Conservation (phyloP, 2,888 invertebrate species). For the Diaperis boleti region DNA sequence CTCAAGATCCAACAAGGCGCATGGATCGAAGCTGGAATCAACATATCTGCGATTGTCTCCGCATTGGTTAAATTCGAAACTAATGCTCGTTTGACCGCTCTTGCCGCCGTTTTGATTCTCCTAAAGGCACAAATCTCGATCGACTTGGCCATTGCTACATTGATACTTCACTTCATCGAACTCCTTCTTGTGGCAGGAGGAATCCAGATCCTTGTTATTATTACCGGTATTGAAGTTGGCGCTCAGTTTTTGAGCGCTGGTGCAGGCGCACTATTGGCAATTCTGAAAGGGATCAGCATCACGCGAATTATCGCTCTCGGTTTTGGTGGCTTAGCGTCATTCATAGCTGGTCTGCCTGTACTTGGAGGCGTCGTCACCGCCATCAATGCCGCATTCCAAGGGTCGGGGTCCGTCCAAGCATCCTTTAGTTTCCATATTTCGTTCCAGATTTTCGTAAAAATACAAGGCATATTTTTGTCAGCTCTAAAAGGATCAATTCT, state of each 20-base stretch:
- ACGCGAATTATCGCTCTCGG: not conserved
- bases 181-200: not conserved
- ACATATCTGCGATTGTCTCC: slow-evolving; percentile 4
- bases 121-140: not conserved
- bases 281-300: not conserved
- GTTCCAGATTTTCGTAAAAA: no score
- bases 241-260: not conserved
- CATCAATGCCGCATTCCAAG: not conserved
- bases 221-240: not conserved
- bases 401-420: not conserved
- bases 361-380: not conserved
- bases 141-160: not conserved
- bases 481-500: no score
- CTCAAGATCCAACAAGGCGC: not conserved
- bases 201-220: not conserved
- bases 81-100: not conserved
- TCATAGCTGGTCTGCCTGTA: not conserved
- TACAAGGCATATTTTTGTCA: no score
- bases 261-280: not conserved
- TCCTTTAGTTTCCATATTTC: no score
- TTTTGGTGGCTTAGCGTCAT: not conserved
- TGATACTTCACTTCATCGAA: not conserved
- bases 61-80: not conserved
- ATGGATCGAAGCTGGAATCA: not conserved
- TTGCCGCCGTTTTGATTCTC: not conserved